Base-by-base conservation (phyloP, 1,140 invertebrate species). In the Zaprionus davidi region DNA sequence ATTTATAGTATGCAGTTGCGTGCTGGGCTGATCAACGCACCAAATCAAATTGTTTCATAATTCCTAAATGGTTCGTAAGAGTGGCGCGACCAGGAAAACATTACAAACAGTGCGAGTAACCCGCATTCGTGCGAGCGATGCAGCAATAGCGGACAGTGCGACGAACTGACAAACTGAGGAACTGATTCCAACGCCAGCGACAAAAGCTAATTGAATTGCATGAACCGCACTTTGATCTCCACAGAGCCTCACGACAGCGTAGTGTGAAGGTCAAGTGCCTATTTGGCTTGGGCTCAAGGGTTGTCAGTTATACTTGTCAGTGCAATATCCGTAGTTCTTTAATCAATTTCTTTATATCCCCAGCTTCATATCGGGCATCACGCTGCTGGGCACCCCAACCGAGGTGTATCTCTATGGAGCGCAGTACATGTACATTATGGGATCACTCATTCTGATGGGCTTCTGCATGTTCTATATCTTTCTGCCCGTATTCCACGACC, bases 341-440 rank as follows among this genome's bases (percentile, higher is more conserved):
- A 46, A 24, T 13, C n/a, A n/a, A n/a, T 26, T 6, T 26, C 1
- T 53, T 7, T 36, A 12, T 55, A 15, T 28, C 13, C 41, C 0
- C 38, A 95, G 95, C 92, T 95, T 94, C 62, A 94, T 95, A 79
- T 95, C 95, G 84, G 95, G 95, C 31, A 95, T 95, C 71, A 95
- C 95, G 0, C 78, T 95, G 34, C 78, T 95, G 53, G 92, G 97
- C 0, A 97, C 94, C 11, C 97, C 97, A 0, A 97, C 96, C 1
- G 97, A 98, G 92, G 94, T 97, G n/a, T 98, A 98, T 84, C 92
- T 96, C 5, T 96, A 96, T 81, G 96, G 96, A 1, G 96, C 95
- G 13, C 95, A 96, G 69, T 97, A 96, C 79, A 83, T 95, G 51
- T 95, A 95, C 76, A 94, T 96, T 3, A 91, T 94, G 2, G 92